Base-by-base conservation (phyloP, 2,113 vertebrate genomes). In the Trichechus manatus region DNA sequence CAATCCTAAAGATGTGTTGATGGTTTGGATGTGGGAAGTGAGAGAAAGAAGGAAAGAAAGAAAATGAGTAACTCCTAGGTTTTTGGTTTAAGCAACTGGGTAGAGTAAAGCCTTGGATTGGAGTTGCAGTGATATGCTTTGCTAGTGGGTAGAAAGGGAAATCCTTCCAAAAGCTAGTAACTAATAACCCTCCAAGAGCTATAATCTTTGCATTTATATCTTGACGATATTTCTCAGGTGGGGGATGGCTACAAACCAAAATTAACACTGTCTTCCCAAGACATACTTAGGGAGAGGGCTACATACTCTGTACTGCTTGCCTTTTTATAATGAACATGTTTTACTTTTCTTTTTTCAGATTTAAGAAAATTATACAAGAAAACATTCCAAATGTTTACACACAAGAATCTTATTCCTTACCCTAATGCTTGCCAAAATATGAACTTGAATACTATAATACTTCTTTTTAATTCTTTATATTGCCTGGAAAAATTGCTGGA, bases 361-460 rank as follows among this genome's bases (percentile, higher is more conserved):
- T 88, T 80, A 84, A 94, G 78, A 91, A 91, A 66, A 90, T 5
- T 75, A 17, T 79, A 44, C 77, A 95, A 82, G 84, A 79, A 87
- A 87, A 87, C 78, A 23, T n/a, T 82, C 17, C 61, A 95, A 75
- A 95, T 87, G 50, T 83, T 78, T 77, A 84, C 77, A 79, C 23
- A 36, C 63, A 23, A 77, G 68, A 87, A 80, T 85, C 66, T 84
- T 33, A 74, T 89, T 89, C n/a, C 53, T 86, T 29, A 47, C n/a
- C 47, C 74, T 66, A 50, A 77, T 50, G 42, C 59, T 15, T 70
- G 66, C 66, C 66, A 86, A 92, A 61, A 89, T 61, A 86, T 59
- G 68, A 68, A 92, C 84, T 68, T 92, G 53, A 94, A 86, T 75
- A 78, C 0, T 39, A 92, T 1, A 87, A 56, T 68, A 85, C 17